Base-by-base conservation (phyloP, 2,113 vertebrate species). In the Cololabis saira region DNA sequence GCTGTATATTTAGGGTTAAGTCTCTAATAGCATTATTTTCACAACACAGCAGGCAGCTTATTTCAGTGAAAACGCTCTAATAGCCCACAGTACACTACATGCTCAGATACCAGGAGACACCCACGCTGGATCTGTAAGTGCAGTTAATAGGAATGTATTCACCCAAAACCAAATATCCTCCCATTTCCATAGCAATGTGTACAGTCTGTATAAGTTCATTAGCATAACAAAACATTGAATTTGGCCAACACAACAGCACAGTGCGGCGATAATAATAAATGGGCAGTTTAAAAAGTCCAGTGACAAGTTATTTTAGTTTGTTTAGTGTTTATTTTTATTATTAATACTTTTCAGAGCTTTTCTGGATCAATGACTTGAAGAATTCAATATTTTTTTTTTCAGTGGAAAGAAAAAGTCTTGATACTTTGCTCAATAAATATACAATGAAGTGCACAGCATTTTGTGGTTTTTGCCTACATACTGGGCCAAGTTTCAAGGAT, bases 391-490 rank as follows among this genome's bases (percentile, higher is more conserved):
- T 22, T 22, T 24, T 8, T n/a, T n/a, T 40, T 42, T 47, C 3
- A 9, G 21, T 50, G 45, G 60, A 47, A 41, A n/a, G 16, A 11
- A 18, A 67, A 69, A 19, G 42, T 71, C 55, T 48, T 65, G 59
- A 59, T 62, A 43, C 55, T 57, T 51, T 76, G 61, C 71, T 71
- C 70, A 71, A 66, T 85, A 83, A 77, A 78, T 48, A 81, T 9
- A 59, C 74, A 62, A 75, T 60, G 74, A 70, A 48, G 82, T 83
- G 80, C 78, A 74, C 76, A 81, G 83, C 81, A 77, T 80, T 73
- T 61, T 63, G 17, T 69, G 56, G 76, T 70, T 64, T 71, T 76
- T 73, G 66, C 66, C 65, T 81, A 85, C 84, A 80, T 78, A 71
- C 67, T 73, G 58, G 81, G 71, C 59, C 60, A 53, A 78, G 71